Evolutionary conservation across 2,113 vertebrate species (phyloP), one percentile per base, ranked within the genome.

Genomic region (Alligator mississippiensis): DNA sequence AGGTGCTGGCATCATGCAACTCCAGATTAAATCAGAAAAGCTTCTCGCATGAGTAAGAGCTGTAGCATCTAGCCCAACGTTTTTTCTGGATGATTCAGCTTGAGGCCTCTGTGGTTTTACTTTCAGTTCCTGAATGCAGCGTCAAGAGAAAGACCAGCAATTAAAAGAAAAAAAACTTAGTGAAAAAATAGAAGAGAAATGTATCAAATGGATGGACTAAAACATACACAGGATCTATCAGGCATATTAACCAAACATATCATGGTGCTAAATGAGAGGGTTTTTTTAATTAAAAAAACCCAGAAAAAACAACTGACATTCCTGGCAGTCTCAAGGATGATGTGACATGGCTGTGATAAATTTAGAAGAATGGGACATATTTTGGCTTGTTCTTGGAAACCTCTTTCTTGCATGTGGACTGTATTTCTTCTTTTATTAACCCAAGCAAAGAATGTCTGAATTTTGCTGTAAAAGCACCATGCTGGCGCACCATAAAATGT

Each of bases 151-250:
- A 93, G 92, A 92, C 88, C 95, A 74, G 93, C 97, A 92, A 68
- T 95, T 97, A 94, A 96, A 90, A 96, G 96, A 97, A 97, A 91
- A 96, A 90, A 82, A 85, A 96, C 85, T 92, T 93, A 97, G 92
- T 89, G 63, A 95, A 93, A 89, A 87, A 85, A 87, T 96, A 90
- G 95, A 97, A 93, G 96, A 96, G 90, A 60, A 88, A 93, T 97
- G 96, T 97, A 95, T 97, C 95, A 80, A 95, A 90, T 93, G 91
- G 92, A 80, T 95, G 94, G 93, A 93, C 96, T 93, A 96, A 97
- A 96, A 97, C 98, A 98, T 97, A 98, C 95, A 92, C 97, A 97
- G 94, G 96, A 92, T 97, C 92, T 96, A 97, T 97, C 96, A 98
- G 97, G 91, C 96, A 97, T 96, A 93, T 97, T 94, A 97, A 95